Percentiles rank a stretch among this genome's conserved stretches.
These are phyloP conservation scores for Dendroctonus valens DNA, from an alignment of 1,140 invertebrate species.

Conservation along the genomic window DNA sequence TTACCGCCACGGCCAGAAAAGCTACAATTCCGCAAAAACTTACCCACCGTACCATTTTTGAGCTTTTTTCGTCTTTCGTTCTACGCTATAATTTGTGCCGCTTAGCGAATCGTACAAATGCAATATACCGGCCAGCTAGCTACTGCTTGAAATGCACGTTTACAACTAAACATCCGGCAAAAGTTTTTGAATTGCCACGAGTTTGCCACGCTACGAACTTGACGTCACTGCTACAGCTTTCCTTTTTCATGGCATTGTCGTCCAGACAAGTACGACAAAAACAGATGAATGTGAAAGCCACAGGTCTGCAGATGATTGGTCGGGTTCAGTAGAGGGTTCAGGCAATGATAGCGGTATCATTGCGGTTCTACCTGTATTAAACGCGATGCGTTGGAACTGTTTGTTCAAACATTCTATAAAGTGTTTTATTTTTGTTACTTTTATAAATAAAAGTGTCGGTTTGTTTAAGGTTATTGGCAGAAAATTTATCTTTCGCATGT, in stretches of 20 bases:
- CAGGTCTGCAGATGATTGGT: slow-evolving; percentile 43
- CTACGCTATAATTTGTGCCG: not conserved
- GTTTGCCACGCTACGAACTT: slow-evolving; percentile 35
- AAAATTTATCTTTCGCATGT: too few relatives aligned
- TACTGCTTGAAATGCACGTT: slow-evolving; percentile 23
- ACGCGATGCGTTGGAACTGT: too few relatives aligned
- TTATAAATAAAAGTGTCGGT: too few relatives aligned
- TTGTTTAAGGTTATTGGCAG: too few relatives aligned
- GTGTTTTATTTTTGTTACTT: too few relatives aligned
- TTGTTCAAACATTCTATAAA: too few relatives aligned
- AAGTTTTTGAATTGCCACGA: slow-evolving; percentile 27
- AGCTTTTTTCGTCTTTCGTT: not conserved
- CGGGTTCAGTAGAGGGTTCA: slow-evolving; percentile 14
- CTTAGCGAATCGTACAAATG: slow-evolving; percentile 11
- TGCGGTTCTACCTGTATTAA: slow-evolving; percentile 23
- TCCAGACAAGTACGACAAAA: slow-evolving; percentile 22
- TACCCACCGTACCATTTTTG: slow-evolving; percentile 50
- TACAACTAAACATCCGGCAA: slow-evolving; percentile 33
- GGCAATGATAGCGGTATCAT: slow-evolving; percentile 36
- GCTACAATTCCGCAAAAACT: slow-evolving; percentile 40
- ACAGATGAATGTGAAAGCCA: slow-evolving; percentile 38
- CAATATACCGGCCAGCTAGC: not conserved
- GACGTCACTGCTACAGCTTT: slow-evolving; percentile 26
- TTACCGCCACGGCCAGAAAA: slow-evolving; percentile 19
- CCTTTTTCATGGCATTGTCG: slow-evolving; percentile 18